Evolutionary conservation across 2,888 invertebrate genomes (phyloP).

Genomic region (Empis livida): DNA sequence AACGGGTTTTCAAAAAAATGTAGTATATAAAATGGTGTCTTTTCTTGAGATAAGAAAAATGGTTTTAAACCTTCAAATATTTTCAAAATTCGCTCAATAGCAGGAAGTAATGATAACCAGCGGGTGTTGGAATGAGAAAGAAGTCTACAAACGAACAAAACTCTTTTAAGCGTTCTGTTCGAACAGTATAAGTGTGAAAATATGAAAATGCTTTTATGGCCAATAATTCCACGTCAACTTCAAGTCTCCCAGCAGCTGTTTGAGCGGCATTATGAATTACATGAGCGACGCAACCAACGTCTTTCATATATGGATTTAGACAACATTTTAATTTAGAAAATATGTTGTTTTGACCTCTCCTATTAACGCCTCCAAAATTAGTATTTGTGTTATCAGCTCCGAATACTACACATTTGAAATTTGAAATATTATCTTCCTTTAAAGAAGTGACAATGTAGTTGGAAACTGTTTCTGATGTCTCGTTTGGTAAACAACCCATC

Average conservation of each 20-base stretch:
- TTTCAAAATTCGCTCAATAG: slow-evolving; percentile 6
- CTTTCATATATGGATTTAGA: slow-evolving; percentile 3
- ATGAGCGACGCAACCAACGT: slow-evolving; percentile 3
- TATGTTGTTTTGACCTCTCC: slow-evolving; percentile 2
- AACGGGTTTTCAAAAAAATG: slow-evolving; percentile 6
- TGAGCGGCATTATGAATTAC: slow-evolving; percentile 4
- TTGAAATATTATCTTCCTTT: neutral
- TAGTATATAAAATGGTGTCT: slow-evolving; percentile 2
- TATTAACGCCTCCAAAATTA: slow-evolving; percentile 3
- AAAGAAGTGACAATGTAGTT: neutral
- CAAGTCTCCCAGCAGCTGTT: slow-evolving; percentile 1
- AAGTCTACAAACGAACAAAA: slow-evolving; percentile 4
- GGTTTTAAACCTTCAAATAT: slow-evolving; percentile 5
- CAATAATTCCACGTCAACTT: slow-evolving; percentile 3
- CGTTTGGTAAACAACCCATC: neutral
- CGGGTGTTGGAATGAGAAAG: slow-evolving; percentile 5
- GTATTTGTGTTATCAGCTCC: slow-evolving; percentile 1
- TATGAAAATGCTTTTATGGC: slow-evolving; percentile 2
- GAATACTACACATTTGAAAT: neutral
- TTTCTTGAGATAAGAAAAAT: slow-evolving; percentile 5
- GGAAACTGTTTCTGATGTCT: neutral
- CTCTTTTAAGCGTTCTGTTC: slow-evolving; percentile 5
- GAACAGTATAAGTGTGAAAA: slow-evolving; percentile 4
- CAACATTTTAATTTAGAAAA: slow-evolving; percentile 3
- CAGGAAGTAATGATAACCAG: slow-evolving; percentile 4